Base-by-base conservation (phyloP, 2,113 vertebrate species). In the Cyphomyrus discorhynchus region DNA sequence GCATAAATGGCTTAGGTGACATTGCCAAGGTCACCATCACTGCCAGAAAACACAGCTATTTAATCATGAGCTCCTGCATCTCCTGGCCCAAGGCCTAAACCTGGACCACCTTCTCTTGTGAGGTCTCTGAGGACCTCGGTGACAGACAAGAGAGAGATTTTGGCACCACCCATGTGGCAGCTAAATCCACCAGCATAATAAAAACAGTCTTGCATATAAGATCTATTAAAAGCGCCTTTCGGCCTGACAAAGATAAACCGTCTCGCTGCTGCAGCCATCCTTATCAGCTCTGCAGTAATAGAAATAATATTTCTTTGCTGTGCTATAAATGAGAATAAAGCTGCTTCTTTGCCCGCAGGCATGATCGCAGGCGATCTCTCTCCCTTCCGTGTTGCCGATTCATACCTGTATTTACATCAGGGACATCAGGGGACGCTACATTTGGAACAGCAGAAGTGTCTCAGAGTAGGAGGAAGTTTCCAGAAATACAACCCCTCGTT, bases 1-100 rank as follows among this genome's bases (percentile, higher is more conserved):
- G 83, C 82, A 74, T 58, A 90, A 93, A 93, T 90, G 89, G 87
- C 49, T 90, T 70, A 46, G 74, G 82, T 87, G 88, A 91, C 93
- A 91, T 93, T 93, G 91, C 90, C 93, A 93, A 93, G 92, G 92
- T 93, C 91, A 90, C 47, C 89, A 74, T 35, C 88, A 35, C 87
- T 90, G 89, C 89, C 91, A 90, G 89, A 45, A 89, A 93, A 90
- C 50, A 74, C 88, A 53, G 89, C 90, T 93, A 90, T 92, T 92
- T 92, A 91, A 93, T 93, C 93, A 92, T 88, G 45, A 91, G 88
- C 87, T 82, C 88, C 90, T 90, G 87, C 86, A 92, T 91, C 90
- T 89, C 90, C 91, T 91, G 91, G 92, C 92, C 91, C 39, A 49
- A 56, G 90, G 87, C 91, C 92, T 90, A 90, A 89, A 88, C 52